Base-by-base conservation (phyloP, 2,797 vertebrate genomes). In the Gymnodraco acuticeps region DNA sequence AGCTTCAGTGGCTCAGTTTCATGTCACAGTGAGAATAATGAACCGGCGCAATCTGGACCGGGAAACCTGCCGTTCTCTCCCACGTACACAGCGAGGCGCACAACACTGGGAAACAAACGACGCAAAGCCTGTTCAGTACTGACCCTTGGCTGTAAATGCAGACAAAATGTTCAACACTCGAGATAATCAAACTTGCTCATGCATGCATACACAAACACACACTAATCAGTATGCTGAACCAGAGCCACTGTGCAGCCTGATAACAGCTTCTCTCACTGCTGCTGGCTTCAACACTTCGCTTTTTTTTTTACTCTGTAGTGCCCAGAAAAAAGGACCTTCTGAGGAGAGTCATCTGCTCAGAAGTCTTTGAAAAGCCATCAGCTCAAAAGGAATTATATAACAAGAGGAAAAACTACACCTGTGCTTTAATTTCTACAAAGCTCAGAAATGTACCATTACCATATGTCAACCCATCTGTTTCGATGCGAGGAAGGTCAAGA, bases 171-270 rank as follows among this genome's bases (percentile, higher is more conserved):
- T 15, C 43, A 88, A 67, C 62, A 56, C 13, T 41, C 19, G 1
- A 53, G 54, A 77, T 56, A 66, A 70, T 71, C 56, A 38, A 51
- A 38, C 12, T 10, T 31, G 31, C 64, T 50, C n/a, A 60, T 5
- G 11, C 75, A 70, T 52, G 55, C 47, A 66, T 43, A 19, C 41
- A 75, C 55, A 75, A 20, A 78, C 70, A 80, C 74, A 78, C 62
- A 60, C 78, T 82, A 68, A 92, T 93, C 88, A 87, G 87, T 87
- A 92, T 91, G 89, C 90, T 52, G 81, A 86, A 83, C 81, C 80
- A 79, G 81, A 87, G 82, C 70, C 81, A 51, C 74, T 71, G 83
- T 33, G 41, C 77, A 83, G 88, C 59, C 86, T 78, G 90, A 92
- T 91, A 90, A 90, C 81, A 83, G 81, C 76, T 82, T 83, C 79